phyloP scores from a whole-genome alignment of 2,888 invertebrate species.

The Alsophila aescularia region DNA sequence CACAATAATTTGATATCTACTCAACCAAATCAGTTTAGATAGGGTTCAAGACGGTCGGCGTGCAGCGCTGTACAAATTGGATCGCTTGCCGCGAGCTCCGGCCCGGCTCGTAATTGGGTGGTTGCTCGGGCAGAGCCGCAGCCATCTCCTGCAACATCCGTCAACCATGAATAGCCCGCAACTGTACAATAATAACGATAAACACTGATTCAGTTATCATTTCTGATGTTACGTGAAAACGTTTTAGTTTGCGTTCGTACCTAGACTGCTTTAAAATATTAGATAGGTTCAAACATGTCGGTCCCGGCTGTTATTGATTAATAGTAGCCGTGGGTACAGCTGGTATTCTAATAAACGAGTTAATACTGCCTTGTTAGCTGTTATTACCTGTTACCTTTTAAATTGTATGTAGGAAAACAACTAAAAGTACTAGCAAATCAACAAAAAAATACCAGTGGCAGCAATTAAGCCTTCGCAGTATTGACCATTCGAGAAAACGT shows the following conservation, averaged over 20 bases:
- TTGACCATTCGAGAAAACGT: too few relatives aligned
- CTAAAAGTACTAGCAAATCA: too few relatives aligned
- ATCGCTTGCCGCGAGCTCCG: constrained; percentile 65
- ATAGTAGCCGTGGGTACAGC: too few relatives aligned
- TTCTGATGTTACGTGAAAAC: neutral
- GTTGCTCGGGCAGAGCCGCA: constrained; percentile 52
- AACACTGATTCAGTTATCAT: neutral
- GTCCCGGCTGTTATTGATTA: too few relatives aligned
- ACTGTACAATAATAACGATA: constrained; percentile 9
- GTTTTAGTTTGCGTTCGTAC: neutral
- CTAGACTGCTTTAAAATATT: too few relatives aligned
- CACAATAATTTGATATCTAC: constrained; percentile 14
- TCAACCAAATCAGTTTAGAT: constrained; percentile 38
- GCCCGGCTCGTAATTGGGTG: constrained; percentile 64
- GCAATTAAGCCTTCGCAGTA: too few relatives aligned
- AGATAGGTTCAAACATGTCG: too few relatives aligned
- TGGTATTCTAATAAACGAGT: too few relatives aligned
- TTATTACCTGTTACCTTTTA: too few relatives aligned
- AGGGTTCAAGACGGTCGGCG: constrained; percentile 47
- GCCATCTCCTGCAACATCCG: constrained; percentile 38
- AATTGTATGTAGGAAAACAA: too few relatives aligned
- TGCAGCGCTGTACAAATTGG: constrained; percentile 79
- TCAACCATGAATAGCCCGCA: constrained; percentile 43
- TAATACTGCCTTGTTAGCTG: too few relatives aligned
- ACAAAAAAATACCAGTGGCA: too few relatives aligned